Conservation (phyloP, 2,888 invertebrate species). For the Melipona bicolor region DNA sequence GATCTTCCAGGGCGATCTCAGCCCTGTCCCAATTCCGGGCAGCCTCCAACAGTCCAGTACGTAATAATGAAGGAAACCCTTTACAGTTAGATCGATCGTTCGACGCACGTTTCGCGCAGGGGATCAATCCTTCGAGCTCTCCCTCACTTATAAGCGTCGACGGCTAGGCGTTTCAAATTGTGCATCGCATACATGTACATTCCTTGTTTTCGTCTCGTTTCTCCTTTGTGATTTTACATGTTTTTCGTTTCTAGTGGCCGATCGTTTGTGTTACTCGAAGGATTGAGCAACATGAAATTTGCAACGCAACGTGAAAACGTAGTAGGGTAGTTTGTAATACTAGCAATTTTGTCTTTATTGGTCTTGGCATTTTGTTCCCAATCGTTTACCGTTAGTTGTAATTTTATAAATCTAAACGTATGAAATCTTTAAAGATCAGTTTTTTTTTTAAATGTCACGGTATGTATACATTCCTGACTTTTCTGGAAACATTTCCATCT, state of each 20-base stretch:
- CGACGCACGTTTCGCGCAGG: constrained; percentile 53
- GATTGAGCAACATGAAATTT: not conserved
- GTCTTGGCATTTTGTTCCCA: not conserved
- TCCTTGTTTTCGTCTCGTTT: not conserved
- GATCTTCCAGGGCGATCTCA: constrained; percentile 79
- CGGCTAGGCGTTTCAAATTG: not conserved
- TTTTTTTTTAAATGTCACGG: not conserved
- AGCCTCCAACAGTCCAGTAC: constrained; percentile 78
- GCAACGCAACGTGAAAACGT: not conserved
- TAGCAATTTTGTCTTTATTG: not conserved
- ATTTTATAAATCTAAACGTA: not conserved
- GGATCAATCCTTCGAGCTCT: constrained; percentile 42
- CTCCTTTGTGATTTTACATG: not conserved
- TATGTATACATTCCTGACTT: not conserved
- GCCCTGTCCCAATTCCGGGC: constrained; percentile 77
- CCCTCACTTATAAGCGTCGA: constrained; percentile 2
- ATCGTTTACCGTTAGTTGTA: not conserved
- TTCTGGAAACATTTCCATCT: too few species aligned
- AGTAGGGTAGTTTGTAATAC: not conserved
- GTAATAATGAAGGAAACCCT: constrained; percentile 63
- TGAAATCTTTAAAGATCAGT: accelerated
- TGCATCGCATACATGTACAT: not conserved
- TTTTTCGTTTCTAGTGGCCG: not conserved
- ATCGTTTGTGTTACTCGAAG: not conserved
- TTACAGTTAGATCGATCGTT: constrained; percentile 60